These are phyloP conservation scores for Chrysomallon squamiferum DNA, from an alignment of 1,140 invertebrate genomes.

Conservation along the genomic window DNA sequence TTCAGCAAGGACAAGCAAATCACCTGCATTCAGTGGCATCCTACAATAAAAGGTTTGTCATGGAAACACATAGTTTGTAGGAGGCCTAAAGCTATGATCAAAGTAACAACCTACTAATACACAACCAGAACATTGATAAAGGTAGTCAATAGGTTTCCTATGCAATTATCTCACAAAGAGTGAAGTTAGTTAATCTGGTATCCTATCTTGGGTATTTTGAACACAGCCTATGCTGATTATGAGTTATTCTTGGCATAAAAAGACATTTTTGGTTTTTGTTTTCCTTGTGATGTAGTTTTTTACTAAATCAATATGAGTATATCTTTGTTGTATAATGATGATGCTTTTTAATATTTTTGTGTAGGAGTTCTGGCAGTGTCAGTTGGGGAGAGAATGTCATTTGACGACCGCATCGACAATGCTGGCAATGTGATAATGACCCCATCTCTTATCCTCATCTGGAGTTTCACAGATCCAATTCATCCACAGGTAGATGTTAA, in stretches of 20 bases:
- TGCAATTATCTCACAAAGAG: too few species aligned
- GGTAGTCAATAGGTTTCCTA: too few species aligned
- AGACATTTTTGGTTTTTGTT: too few species aligned
- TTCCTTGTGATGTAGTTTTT: too few species aligned
- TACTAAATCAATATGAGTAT: too few species aligned
- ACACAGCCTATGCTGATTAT: too few species aligned
- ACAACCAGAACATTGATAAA: too few species aligned
- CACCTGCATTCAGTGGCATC: conserved; percentile 66
- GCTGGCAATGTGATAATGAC: conserved; percentile 63
- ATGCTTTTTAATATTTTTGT: too few species aligned
- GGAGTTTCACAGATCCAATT: conserved; percentile 66
- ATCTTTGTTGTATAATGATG: too few species aligned
- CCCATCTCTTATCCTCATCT: conserved; percentile 64
- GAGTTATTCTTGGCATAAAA: too few species aligned
- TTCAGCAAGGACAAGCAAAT: conserved; percentile 64
- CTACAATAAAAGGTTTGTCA: conserved; percentile 57
- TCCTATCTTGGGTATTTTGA: too few species aligned
- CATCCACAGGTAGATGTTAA: conserved; percentile 60
- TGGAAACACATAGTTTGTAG: not conserved
- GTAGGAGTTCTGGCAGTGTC: conserved; percentile 63
- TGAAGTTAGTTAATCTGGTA: too few species aligned
- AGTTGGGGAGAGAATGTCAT: conserved; percentile 59
- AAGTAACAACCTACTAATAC: not conserved
- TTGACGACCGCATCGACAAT: conserved; percentile 64
- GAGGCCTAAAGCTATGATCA: not conserved